Percentiles rank a stretch among this genome's conserved stretches.
Evolutionary conservation across 2,888 invertebrate species (phyloP).

Genomic region (Dysmachus trigonus): DNA sequence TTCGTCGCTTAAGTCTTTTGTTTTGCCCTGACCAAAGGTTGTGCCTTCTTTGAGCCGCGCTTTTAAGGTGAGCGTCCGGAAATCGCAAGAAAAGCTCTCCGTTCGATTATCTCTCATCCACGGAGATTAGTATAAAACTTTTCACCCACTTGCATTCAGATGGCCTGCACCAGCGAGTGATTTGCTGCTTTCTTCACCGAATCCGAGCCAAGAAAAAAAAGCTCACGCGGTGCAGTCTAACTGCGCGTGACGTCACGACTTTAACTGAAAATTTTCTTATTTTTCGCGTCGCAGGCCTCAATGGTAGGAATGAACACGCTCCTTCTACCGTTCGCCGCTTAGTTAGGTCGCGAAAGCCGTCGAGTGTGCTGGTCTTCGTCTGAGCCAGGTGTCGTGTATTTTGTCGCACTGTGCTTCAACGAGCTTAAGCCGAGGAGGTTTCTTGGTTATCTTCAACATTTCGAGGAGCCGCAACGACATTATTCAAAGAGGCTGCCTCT

Average conservation of each 20-base stretch:
- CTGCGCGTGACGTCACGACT: not conserved
- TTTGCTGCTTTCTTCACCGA: not conserved
- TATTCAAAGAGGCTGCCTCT: not conserved
- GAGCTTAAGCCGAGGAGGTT: not conserved
- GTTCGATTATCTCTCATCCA: not conserved
- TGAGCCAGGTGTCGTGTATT: conserved; percentile 23
- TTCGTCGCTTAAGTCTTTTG: conserved; percentile 38
- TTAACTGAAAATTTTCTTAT: conserved; percentile 29
- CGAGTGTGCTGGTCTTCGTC: conserved; percentile 58
- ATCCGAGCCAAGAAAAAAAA: conserved; percentile 1
- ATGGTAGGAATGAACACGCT: conserved; percentile 55
- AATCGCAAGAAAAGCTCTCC: not conserved
- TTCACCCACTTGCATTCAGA: not conserved
- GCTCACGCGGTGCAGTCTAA: not conserved
- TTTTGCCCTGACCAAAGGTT: not conserved
- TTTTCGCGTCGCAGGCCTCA: conserved; percentile 46
- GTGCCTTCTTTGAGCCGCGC: not conserved
- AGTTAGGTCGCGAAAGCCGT: conserved; percentile 65
- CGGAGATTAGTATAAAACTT: not conserved
- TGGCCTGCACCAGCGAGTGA: not conserved
- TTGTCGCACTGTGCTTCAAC: not conserved
- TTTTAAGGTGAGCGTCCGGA: not conserved
- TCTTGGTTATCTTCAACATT: not conserved
- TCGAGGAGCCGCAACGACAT: not conserved
- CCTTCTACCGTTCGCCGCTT: conserved; percentile 58